Evolutionary conservation across 2,797 vertebrate genomes (phyloP).

Genomic region (Ctenopoma multispine): DNA sequence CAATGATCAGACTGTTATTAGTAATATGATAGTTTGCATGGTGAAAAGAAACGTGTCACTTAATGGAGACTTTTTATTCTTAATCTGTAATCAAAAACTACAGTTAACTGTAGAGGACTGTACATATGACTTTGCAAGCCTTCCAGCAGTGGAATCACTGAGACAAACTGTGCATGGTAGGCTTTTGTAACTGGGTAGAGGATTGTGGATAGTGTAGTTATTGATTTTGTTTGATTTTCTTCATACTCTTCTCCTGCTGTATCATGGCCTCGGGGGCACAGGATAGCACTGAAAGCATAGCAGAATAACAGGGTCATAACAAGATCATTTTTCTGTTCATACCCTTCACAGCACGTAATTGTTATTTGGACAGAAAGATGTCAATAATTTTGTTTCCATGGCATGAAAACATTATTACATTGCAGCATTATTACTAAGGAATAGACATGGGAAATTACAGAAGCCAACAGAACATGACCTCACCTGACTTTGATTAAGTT

Average conservation of each 20-base stretch:
- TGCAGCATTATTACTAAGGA: conserved; percentile 33
- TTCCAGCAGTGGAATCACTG: conserved; percentile 33
- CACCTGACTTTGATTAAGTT: conserved; percentile 25
- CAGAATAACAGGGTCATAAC: conserved; percentile 43
- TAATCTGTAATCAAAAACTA: neutral
- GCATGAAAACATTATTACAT: conserved; percentile 41
- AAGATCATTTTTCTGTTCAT: conserved; percentile 31
- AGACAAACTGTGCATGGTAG: conserved; percentile 46
- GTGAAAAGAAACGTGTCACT: no score
- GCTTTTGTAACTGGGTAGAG: conserved; percentile 60
- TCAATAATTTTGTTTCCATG: conserved; percentile 23
- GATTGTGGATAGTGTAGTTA: conserved; percentile 54
- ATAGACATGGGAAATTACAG: conserved; percentile 47
- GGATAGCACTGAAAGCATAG: conserved; percentile 32
- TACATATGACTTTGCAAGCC: neutral
- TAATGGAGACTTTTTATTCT: no score
- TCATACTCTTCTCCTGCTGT: conserved; percentile 25
- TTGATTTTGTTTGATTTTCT: conserved; percentile 69
- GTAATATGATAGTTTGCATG: no score
- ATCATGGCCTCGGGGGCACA: conserved; percentile 23
- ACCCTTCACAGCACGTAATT: conserved; percentile 11
- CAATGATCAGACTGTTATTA: neutral
- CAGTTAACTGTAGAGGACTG: neutral
- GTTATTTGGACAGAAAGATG: conserved; percentile 4
- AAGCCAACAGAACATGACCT: conserved; percentile 6